A percentile compares a stretch with the other conserved stretches of the same genome.
phyloP scores from a whole-genome alignment of 2,888 invertebrate species.

The Cheilosia impressa region DNA sequence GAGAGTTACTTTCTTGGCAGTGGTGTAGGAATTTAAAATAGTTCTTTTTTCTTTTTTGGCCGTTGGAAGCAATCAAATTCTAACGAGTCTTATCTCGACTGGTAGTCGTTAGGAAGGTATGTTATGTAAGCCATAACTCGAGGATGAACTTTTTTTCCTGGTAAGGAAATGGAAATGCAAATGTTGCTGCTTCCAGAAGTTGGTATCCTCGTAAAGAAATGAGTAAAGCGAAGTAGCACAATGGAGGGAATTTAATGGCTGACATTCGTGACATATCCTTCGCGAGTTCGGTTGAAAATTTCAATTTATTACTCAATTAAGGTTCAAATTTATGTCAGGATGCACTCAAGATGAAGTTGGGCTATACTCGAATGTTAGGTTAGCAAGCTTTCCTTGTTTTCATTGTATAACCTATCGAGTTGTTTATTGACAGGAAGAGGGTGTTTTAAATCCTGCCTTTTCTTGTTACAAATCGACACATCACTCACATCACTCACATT shows the following conservation, averaged over 20 bases:
- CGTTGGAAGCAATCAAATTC: slow-evolving; percentile 41
- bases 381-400: no score
- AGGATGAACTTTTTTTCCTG: slow-evolving; percentile 30
- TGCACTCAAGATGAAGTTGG: no score
- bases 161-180: slow-evolving; percentile 38
- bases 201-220: slow-evolving; percentile 4
- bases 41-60: slow-evolving; percentile 35
- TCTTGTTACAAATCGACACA: no score
- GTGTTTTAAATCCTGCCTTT: no score
- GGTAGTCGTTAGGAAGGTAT: slow-evolving; percentile 51
- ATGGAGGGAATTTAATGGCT: slow-evolving; percentile 3
- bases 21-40: slow-evolving; percentile 60
- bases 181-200: slow-evolving; percentile 2
- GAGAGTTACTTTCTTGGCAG: slow-evolving; percentile 27
- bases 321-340: background rate
- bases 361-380: no score
- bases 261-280: background rate
- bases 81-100: slow-evolving; percentile 61
- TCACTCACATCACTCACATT: no score
- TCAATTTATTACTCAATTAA: background rate
- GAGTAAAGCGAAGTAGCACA: slow-evolving; percentile 16
- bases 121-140: slow-evolving; percentile 21
- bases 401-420: no score
- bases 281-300: background rate
- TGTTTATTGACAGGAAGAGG: no score